These are phyloP conservation scores for Gallinago solitaria DNA, from an alignment of 2,797 vertebrate genomes.

Conservation along the genomic window DNA sequence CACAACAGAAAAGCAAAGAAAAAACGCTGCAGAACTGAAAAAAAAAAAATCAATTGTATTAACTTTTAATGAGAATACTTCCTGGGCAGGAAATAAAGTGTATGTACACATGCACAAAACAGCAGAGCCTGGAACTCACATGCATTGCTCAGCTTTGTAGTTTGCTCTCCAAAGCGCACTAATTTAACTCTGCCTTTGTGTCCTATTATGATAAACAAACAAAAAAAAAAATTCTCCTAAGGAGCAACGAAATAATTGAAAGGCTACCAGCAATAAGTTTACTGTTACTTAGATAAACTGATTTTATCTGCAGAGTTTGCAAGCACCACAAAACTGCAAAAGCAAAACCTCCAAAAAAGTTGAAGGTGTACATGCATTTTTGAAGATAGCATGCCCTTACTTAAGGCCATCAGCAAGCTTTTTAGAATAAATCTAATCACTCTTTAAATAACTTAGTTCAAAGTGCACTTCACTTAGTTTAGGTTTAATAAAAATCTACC, in stretches of 20 bases:
- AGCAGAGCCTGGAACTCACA: not conserved
- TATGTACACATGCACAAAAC: not conserved
- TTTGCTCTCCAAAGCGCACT: not conserved
- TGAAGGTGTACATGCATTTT: not conserved
- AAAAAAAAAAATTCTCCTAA: not conserved
- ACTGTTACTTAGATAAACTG: not conserved
- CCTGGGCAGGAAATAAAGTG: not conserved
- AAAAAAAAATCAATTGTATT: not conserved
- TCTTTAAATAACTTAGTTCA: not conserved
- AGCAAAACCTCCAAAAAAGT: not conserved
- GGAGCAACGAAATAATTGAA: not conserved
- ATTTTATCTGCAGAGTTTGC: not conserved
- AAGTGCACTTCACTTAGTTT: not conserved
- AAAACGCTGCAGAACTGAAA: not conserved
- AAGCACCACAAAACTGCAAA: not conserved
- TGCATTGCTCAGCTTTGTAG: not conserved
- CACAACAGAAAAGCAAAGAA: not conserved
- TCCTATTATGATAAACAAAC: not conserved
- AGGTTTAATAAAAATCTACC: not conserved
- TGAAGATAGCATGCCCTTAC: not conserved
- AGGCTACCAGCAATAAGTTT: not conserved
- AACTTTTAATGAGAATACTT: not conserved
- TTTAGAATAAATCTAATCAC: not conserved
- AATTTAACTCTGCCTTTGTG: not conserved
- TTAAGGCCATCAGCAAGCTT: not conserved